Percentiles rank a stretch among this genome's conserved stretches.
phyloP scores from a whole-genome alignment of 2,113 vertebrate genomes.

The Otolemur garnettii region DNA sequence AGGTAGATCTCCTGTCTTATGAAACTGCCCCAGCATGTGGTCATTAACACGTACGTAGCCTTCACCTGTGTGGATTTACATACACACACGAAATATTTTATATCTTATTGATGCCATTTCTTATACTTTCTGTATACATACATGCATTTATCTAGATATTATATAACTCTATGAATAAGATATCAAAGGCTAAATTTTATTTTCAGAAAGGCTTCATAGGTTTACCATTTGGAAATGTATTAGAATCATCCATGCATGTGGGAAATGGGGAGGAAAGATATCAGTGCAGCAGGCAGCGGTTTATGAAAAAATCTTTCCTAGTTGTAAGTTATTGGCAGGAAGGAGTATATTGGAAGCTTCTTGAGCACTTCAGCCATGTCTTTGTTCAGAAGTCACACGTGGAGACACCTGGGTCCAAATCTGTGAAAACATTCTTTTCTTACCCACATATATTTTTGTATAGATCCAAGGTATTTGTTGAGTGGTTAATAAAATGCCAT shows the following conservation, averaged over 20 bases:
- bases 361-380: slow-evolving; percentile 57
- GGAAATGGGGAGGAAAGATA: slow-evolving; percentile 74
- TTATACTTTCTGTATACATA: not conserved
- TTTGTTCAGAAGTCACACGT: slow-evolving; percentile 68
- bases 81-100: not conserved
- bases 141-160: not conserved
- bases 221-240: slow-evolving; percentile 63
- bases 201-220: slow-evolving; percentile 59
- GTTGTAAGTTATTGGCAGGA: slow-evolving; percentile 72
- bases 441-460: slow-evolving; percentile 64
- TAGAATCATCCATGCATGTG: slow-evolving; percentile 63
- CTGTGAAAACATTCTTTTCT: slow-evolving; percentile 53
- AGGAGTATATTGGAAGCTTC: slow-evolving; percentile 27
- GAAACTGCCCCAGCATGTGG: not conserved
- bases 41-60: not conserved
- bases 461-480: slow-evolving; percentile 55
- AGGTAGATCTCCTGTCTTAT: not conserved
- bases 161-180: not conserved
- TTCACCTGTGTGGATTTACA: not conserved
- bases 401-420: slow-evolving; percentile 65
- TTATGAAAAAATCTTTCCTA: slow-evolving; percentile 59
- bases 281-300: slow-evolving; percentile 69
- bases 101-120: not conserved
- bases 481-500: not conserved
- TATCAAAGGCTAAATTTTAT: slow-evolving; percentile 21